Evolutionary conservation across 2,888 invertebrate genomes (phyloP).

Genomic region (Bembecia ichneumoniformis): DNA sequence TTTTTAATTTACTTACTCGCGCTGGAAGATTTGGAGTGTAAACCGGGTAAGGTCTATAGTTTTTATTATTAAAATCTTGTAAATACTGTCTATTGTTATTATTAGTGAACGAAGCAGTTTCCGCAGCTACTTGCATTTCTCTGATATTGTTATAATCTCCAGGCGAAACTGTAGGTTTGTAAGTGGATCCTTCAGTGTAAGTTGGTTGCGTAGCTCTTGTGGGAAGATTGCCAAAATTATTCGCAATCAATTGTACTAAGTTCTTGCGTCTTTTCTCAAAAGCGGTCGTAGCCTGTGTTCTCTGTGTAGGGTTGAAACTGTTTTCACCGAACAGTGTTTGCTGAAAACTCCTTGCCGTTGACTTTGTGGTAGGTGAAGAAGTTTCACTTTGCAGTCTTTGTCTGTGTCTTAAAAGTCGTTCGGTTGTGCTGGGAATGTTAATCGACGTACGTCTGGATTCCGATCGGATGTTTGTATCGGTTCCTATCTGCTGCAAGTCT

Average conservation of each 20-base stretch:
- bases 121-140: slow-evolving; percentile 81
- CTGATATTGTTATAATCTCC: slow-evolving; percentile 55
- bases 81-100: slow-evolving; percentile 59
- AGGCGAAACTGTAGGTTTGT: slow-evolving; percentile 42
- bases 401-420: slow-evolving; percentile 43
- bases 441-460: slow-evolving; percentile 44
- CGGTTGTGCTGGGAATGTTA: slow-evolving; percentile 50
- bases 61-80: slow-evolving; percentile 53
- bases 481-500: slow-evolving; percentile 46
- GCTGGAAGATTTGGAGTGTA: slow-evolving; percentile 46
- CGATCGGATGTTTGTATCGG: slow-evolving; percentile 40
- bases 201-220: slow-evolving; percentile 41
- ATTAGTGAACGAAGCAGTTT: slow-evolving; percentile 82
- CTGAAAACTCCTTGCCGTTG: slow-evolving; percentile 42
- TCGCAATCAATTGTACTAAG: slow-evolving; percentile 53
- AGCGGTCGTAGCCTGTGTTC: slow-evolving; percentile 41
- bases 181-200: slow-evolving; percentile 44
- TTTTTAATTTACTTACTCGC: slow-evolving; percentile 36
- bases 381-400: slow-evolving; percentile 27
- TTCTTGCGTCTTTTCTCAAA: slow-evolving; percentile 53
- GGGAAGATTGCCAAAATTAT: slow-evolving; percentile 42
- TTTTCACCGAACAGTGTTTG: slow-evolving; percentile 42
- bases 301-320: slow-evolving; percentile 45
- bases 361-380: slow-evolving; percentile 25
- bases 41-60: slow-evolving; percentile 56